Evolutionary conservation across 2,797 vertebrate species (phyloP).

Genomic region (Falco biarmicus): DNA sequence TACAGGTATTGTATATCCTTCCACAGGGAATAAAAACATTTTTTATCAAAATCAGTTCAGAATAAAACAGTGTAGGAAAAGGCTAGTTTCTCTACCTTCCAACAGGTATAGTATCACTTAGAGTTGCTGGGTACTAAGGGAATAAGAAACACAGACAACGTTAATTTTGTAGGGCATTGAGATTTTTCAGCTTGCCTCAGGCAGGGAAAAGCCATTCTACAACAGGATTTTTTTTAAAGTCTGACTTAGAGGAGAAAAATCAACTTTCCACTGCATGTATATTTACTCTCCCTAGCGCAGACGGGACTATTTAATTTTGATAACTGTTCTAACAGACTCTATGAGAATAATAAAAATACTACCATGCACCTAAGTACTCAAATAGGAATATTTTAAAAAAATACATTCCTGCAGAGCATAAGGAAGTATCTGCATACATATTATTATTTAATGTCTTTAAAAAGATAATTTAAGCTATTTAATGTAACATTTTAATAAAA

Average conservation of each 20-base stretch:
- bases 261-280: not conserved
- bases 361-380: not conserved
- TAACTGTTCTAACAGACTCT: not conserved
- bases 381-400: not conserved
- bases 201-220: not conserved
- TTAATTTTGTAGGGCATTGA: not conserved
- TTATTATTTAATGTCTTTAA: not conserved
- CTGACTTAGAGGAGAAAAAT: not conserved
- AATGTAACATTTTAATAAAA: not conserved
- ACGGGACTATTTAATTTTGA: not conserved
- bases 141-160: not conserved
- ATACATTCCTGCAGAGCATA: not conserved
- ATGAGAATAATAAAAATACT: not conserved
- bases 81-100: not conserved
- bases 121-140: not conserved
- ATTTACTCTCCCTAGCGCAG: not conserved
- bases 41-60: not conserved
- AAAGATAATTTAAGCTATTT: not conserved
- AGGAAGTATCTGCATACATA: not conserved
- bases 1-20: not conserved
- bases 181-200: not conserved
- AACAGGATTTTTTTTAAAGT: not conserved
- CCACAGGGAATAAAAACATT: not conserved
- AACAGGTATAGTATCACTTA: not conserved
- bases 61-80: not conserved